Evolutionary conservation across 2,888 invertebrate genomes (phyloP), one percentile per base, ranked within the genome.

Genomic region (Tupiocoris notatus): DNA sequence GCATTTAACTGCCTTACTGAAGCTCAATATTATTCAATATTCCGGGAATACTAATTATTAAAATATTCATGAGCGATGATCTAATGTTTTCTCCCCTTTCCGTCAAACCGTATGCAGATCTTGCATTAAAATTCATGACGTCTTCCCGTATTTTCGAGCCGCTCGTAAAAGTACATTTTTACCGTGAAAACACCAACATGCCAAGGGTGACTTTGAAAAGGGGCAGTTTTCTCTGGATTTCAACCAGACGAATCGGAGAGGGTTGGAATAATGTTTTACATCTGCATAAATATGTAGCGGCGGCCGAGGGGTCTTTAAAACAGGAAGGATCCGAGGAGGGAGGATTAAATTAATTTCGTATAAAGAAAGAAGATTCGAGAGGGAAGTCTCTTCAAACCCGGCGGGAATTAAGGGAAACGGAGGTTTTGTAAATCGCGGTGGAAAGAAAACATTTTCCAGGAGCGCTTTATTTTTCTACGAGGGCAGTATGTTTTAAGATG

Each of bases 241-340:
- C n/a, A n/a, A n/a, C n/a, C n/a, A 22, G 1, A 9, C 39, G 20
- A 20, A 39, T 39, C 25, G 23, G 24, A 18, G 57, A 18, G 57
- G 57, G 22, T 20, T 64, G 64, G 77, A 77, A 77, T 77, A 75
- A 77, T 75, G 77, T 68, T 74, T 62, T 63, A 68, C 75, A 75
- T 77, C 77, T 77, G 57, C 77, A 77, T 77, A 75, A 77, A 77
- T 77, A 77, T 77, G 75, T 67, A 77, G 77, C 57, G 54, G 71
- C 24, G 22, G 39, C 23, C 22, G 57, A 61, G 57, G 63, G 25
- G 25, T n/a, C 6, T 7, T 59, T 62, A 2, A 62, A 62, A 23
- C 18, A 54, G 22, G 57, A 67, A 56, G 21, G 7, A 54, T 17
- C 2, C 20, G 67, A 22, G 22, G 20, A 57, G 68, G 57, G 68